Evolutionary conservation across 2,113 vertebrate species (phyloP).

Genomic region (Caloenas nicobarica): DNA sequence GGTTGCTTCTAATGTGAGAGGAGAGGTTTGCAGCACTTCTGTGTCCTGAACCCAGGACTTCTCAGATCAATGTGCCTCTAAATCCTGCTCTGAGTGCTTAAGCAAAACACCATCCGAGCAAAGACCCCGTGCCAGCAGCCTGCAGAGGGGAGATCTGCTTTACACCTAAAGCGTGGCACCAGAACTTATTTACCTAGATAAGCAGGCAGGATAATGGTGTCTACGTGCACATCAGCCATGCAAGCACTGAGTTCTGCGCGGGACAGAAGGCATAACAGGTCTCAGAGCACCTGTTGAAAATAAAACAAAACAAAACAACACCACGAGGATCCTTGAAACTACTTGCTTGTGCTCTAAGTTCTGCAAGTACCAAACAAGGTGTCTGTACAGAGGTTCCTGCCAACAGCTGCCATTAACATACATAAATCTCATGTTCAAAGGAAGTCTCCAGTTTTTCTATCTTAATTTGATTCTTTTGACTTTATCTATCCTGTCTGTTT

Average conservation of each 20-base stretch:
- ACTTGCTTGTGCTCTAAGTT: not conserved
- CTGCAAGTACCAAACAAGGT: constrained; percentile 43
- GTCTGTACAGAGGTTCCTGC: constrained; percentile 28
- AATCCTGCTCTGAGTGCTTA: not conserved
- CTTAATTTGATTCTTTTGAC: constrained; percentile 63
- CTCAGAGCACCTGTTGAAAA: not conserved
- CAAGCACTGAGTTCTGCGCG: not conserved
- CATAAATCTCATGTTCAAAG: constrained; percentile 47
- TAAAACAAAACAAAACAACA: not conserved
- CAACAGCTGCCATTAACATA: constrained; percentile 43
- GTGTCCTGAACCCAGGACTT: not conserved
- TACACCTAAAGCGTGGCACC: not conserved
- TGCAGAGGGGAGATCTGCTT: not conserved
- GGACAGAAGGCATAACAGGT: accelerated
- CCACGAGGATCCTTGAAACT: not conserved
- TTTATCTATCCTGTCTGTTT: constrained; percentile 49
- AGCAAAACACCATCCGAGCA: not conserved
- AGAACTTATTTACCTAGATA: accelerated
- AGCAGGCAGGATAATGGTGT: accelerated
- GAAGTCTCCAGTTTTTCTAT: constrained; percentile 49
- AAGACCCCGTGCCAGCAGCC: not conserved
- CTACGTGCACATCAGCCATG: accelerated
- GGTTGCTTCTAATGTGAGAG: not conserved
- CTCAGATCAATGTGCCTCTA: accelerated
- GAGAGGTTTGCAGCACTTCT: not conserved